Evolutionary conservation across 92 coral and sea anemone genomes (phyloP), one percentile per base, ranked within the genome.

Genomic region (Phymanthus crucifer): DNA sequence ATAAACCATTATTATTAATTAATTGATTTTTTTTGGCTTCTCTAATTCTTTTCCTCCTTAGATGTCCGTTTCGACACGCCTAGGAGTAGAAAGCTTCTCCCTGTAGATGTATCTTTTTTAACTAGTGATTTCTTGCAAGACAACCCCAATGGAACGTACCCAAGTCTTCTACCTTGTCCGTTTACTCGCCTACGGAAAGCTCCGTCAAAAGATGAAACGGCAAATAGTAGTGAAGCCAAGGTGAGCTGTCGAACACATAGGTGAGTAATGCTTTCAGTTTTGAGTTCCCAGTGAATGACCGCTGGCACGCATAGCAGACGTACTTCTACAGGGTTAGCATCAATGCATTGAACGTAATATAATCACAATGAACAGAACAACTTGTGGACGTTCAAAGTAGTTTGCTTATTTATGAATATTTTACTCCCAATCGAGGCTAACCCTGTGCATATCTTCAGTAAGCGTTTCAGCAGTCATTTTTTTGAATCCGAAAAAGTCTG

Each of bases 61-160:
- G 32, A 27, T 58, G 0, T 58, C 0, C 67, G 4, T 13, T 26
- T 26, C 14, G 10, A 23, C 3, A 26, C 11, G 0, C 16, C 1
- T 2, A 3, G 6, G 4, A 18, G 6, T 54, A 24, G 4, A 58
- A n/a, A 10, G 6, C 34, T 24, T 61, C 13, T 26, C 27, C 68
- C 13, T 61, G 34, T 26, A 61, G 34, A 26, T 61, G 34, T 26
- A 26, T 61, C 66, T 19, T 74, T 47, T 74, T 31, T 74, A n/a
- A 74, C 56, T 32, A 73, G 64, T 14, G 72, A 77, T 6, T 77
- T 77, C 32, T 31, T 77, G 32, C 69, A 57, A 4, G 64, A 77
- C 43, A 77, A 77, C 19, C 66, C 45, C 3, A 36, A 77, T 64
- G 81, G 81, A 12, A 26, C 72, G 17, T 77, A 58, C 58, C 81